Evolutionary conservation across 2,888 invertebrate genomes (phyloP).

Genomic region (Hermaeophaga mercurialis): DNA sequence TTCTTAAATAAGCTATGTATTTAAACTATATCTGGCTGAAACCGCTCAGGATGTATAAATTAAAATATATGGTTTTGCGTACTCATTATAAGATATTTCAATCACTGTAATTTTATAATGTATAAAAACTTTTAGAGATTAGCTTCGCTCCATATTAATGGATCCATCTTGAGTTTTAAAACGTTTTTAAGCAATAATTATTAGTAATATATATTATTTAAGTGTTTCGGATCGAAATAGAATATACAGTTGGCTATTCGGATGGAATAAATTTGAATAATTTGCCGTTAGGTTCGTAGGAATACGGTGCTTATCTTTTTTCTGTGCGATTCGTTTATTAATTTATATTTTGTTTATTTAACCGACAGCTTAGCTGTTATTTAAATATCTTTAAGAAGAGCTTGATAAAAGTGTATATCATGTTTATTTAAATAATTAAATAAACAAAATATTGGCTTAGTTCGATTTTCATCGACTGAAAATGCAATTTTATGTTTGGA

Average conservation of each 20-base stretch:
- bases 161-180: conserved; percentile 5
- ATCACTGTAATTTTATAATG: neutral
- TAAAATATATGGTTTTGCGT: neutral
- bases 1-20: too few relatives aligned
- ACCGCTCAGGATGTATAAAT: neutral
- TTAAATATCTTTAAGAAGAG: neutral
- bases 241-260: neutral
- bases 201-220: conserved; percentile 4
- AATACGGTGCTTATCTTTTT: conserved; percentile 8
- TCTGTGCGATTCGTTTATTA: neutral
- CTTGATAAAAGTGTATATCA: too few relatives aligned
- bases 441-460: neutral
- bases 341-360: conserved; percentile 6
- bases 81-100: neutral
- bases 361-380: neutral
- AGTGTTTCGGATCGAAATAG: neutral
- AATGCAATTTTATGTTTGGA: neutral
- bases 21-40: neutral
- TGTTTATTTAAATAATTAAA: neutral
- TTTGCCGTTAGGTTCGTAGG: neutral
- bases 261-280: conserved; percentile 2
- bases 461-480: neutral
- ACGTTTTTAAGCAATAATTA: conserved; percentile 6
- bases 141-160: neutral
- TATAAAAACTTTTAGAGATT: conserved; percentile 2